These are phyloP conservation scores for Nomada lathburiana DNA, from an alignment of 2,888 invertebrate species.

Conservation along the genomic window DNA sequence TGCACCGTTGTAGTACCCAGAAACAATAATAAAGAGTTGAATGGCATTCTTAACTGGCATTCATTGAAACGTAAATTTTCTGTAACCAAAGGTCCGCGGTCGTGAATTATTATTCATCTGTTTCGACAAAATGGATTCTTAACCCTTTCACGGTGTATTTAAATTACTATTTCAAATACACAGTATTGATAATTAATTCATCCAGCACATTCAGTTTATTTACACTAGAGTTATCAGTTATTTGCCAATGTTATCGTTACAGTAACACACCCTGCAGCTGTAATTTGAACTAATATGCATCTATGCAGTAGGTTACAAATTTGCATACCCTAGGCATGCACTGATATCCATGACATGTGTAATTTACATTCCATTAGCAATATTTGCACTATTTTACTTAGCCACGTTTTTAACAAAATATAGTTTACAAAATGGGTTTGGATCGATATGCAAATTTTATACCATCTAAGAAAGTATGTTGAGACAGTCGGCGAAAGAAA, in stretches of 20 bases:
- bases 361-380: conserved; percentile 6
- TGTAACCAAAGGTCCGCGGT: too few species aligned
- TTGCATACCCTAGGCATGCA: conserved; percentile 1
- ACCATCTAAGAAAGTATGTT: too few species aligned
- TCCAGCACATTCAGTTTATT: not conserved
- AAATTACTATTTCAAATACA: not conserved
- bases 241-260: not conserved
- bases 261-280: not conserved
- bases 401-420: not conserved
- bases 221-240: not conserved
- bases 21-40: not conserved
- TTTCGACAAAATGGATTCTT: not conserved
- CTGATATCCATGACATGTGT: conserved; percentile 2
- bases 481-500: too few species aligned
- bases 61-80: not conserved
- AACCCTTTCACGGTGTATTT: not conserved
- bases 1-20: not conserved
- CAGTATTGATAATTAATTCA: not conserved
- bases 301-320: not conserved
- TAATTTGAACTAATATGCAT: conserved; percentile 15
- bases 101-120: not conserved
- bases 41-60: too few species aligned
- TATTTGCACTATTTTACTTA: not conserved
- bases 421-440: too few species aligned
- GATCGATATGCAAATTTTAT: not conserved